phyloP scores from a whole-genome alignment of 2,113 vertebrate species.

The Mystacornis crossleyi region DNA sequence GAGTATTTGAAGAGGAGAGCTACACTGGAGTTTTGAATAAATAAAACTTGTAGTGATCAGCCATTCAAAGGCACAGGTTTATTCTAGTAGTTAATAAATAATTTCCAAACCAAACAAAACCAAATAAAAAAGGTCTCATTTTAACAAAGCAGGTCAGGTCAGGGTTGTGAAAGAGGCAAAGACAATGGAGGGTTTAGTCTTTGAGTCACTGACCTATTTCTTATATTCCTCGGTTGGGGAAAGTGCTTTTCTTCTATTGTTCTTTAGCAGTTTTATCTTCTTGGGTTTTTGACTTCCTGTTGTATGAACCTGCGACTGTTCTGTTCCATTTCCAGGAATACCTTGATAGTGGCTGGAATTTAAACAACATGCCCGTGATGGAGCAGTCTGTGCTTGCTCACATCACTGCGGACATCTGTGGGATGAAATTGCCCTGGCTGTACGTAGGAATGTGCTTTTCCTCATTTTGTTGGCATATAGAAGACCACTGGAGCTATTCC shows the following conservation, averaged over 20 bases:
- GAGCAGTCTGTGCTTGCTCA: slow-evolving; percentile 94
- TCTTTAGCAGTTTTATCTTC: neutral
- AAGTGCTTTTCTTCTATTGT: neutral
- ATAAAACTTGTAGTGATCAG: neutral
- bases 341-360: slow-evolving; percentile 95
- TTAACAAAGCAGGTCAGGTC: neutral
- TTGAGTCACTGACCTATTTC: neutral
- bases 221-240: neutral
- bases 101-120: neutral
- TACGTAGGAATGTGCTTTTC: slow-evolving; percentile 99
- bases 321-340: slow-evolving; percentile 83
- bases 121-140: neutral
- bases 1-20: neutral
- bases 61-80: neutral
- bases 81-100: neutral
- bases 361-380: slow-evolving; percentile 99
- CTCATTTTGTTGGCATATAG: slow-evolving; percentile 99
- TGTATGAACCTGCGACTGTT: neutral
- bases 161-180: neutral
- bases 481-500: slow-evolving; percentile 99
- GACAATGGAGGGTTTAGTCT: neutral
- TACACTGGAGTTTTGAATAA: neutral
- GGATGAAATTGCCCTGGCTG: slow-evolving; percentile 98
- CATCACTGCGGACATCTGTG: slow-evolving; percentile 96
- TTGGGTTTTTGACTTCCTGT: neutral